Percentiles rank a stretch among this genome's conserved stretches.
Conservation (phyloP, 1,140 invertebrate species). For the Plutomurus gul region DNA sequence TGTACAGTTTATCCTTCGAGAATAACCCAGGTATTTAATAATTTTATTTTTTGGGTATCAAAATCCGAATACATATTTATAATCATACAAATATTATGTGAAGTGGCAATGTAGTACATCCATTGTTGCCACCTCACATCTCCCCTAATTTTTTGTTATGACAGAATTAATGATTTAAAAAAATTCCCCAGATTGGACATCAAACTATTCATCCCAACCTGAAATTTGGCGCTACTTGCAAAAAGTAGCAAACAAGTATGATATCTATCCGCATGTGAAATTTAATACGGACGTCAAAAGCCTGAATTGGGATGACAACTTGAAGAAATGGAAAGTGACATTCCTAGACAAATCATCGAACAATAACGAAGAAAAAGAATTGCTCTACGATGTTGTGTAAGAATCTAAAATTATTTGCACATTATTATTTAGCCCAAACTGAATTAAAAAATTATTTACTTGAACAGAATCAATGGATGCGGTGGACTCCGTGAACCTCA, state of each 20-base stretch:
- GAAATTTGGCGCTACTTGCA: constrained; percentile 43
- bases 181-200: constrained; percentile 36
- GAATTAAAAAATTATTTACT: neutral
- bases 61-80: neutral
- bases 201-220: constrained; percentile 32
- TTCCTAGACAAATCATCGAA: neutral
- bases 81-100: neutral
- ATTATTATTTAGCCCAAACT: neutral
- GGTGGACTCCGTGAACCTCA: constrained; percentile 15
- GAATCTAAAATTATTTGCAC: neutral
- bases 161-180: neutral
- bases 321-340: constrained; percentile 36
- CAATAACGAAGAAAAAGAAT: neutral
- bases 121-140: no score
- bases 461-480: constrained; percentile 12
- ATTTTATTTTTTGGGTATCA: no score
- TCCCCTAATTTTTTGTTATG: no score
- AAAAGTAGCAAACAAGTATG: constrained; percentile 36
- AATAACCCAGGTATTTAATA: constrained; percentile 46
- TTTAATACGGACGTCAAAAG: constrained; percentile 41
- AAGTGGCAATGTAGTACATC: neutral
- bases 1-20: constrained; percentile 46
- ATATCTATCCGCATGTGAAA: constrained; percentile 32
- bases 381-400: constrained; percentile 34
- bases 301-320: constrained; percentile 31